Evolutionary conservation across 2,888 invertebrate species (phyloP).

Genomic region (Morinoia aosen): DNA sequence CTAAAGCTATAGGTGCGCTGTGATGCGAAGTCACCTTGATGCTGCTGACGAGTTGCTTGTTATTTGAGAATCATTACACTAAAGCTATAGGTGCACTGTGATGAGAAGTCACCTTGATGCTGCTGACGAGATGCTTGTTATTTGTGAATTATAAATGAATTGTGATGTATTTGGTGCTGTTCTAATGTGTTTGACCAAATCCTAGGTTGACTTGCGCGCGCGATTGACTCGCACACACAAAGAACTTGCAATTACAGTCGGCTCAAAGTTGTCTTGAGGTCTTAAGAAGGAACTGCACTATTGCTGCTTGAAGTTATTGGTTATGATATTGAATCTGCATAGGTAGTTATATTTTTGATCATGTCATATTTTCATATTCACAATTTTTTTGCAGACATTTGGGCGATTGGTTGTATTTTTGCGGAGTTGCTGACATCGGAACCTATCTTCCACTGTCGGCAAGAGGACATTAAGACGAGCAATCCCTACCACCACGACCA

Average conservation of each 20-base stretch:
- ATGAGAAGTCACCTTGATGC: not conserved
- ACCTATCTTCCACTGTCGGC: conserved; percentile 98
- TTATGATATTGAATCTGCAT: no score
- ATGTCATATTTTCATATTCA: no score
- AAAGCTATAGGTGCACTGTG: conserved; percentile 87
- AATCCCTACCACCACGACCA: conserved; percentile 99
- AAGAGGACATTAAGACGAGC: conserved; percentile 99
- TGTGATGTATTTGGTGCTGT: no score
- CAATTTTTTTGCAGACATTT: conserved; percentile 81
- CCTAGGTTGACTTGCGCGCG: no score
- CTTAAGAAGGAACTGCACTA: no score
- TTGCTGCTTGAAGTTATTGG: no score
- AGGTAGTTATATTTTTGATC: no score
- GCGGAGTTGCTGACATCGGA: conserved; percentile 98
- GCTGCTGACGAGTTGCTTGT: not conserved
- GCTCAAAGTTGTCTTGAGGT: no score
- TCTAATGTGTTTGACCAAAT: no score
- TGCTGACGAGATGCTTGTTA: not conserved
- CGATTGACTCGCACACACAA: no score
- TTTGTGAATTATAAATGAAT: no score
- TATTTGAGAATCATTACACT: conserved; percentile 85
- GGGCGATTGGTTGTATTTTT: conserved; percentile 99
- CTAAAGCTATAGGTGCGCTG: conserved; percentile 90
- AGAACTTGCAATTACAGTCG: no score
- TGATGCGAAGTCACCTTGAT: not conserved